A percentile compares a stretch with the other conserved stretches of the same genome.
phyloP scores from a whole-genome alignment of 2,888 invertebrate species.

The Coenonympha glycerion region DNA sequence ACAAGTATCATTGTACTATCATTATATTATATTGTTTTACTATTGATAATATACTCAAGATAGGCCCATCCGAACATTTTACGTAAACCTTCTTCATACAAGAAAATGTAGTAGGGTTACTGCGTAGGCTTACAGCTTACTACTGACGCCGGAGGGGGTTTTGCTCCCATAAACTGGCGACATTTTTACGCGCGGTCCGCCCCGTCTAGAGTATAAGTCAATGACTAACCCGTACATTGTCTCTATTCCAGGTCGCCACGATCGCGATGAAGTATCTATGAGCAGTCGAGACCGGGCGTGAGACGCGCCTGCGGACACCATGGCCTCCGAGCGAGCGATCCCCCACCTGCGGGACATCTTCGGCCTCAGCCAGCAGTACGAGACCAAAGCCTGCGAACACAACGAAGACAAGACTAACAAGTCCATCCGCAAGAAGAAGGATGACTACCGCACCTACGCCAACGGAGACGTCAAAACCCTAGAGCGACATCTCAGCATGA shows the following conservation, averaged over 20 bases:
- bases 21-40: too few species aligned
- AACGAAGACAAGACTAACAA: constrained; percentile 75
- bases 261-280: constrained; percentile 67
- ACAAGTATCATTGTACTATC: too few species aligned
- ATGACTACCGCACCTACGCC: constrained; percentile 80
- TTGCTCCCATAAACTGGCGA: too few species aligned
- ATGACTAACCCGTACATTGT: too few species aligned
- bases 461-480: constrained; percentile 83
- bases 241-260: constrained; percentile 57
- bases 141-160: too few species aligned
- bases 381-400: constrained; percentile 64
- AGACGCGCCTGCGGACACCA: constrained; percentile 51
- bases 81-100: too few species aligned
- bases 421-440: constrained; percentile 77
- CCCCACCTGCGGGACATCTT: constrained; percentile 86
- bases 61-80: too few species aligned
- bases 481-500: constrained; percentile 89
- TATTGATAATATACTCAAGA: too few species aligned
- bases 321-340: constrained; percentile 84
- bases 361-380: constrained; percentile 77
- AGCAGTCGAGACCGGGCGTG: constrained; percentile 41
- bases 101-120: too few species aligned
- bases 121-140: too few species aligned
- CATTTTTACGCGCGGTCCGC: too few species aligned
- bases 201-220: too few species aligned